Conservation (phyloP, 2,113 vertebrate genomes). For the Lanius ludovicianus region DNA sequence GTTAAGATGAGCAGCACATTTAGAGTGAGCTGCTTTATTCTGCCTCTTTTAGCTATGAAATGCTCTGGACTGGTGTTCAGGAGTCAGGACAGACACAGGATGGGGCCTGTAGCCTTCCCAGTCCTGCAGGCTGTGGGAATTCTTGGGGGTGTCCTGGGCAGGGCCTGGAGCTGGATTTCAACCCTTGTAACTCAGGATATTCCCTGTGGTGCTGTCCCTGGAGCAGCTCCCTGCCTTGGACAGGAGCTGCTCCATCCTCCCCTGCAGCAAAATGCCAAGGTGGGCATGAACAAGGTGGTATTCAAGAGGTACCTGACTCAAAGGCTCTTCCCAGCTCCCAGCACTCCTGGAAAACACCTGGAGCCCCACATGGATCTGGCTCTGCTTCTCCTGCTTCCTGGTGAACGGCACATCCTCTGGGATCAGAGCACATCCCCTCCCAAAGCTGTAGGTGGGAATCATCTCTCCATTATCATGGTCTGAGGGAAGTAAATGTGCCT, state of each 20-base stretch:
- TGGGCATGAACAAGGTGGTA: fast-evolving
- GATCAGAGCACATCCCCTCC: not conserved
- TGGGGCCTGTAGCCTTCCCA: not conserved
- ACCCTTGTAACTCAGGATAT: not conserved
- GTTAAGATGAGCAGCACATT: not conserved
- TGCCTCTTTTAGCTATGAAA: not conserved
- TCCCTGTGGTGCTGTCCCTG: not conserved
- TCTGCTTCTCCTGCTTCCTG: not conserved
- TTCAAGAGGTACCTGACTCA: no score
- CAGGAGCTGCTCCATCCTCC: not conserved
- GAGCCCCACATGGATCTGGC: fast-evolving
- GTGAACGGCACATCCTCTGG: not conserved
- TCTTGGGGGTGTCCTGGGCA: not conserved
- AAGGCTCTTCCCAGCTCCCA: not conserved
- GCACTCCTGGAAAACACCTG: not conserved
- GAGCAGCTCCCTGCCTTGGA: not conserved
- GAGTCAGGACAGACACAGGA: not conserved
- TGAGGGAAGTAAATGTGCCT: not conserved
- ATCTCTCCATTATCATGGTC: not conserved
- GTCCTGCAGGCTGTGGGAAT: not conserved
- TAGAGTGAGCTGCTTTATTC: not conserved
- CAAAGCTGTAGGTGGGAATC: not conserved
- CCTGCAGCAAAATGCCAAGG: not conserved
- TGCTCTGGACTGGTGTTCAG: not conserved
- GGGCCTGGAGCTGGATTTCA: not conserved